These are phyloP conservation scores for Centroberyx gerrardi DNA, from an alignment of 2,797 vertebrate genomes.

Conservation along the genomic window DNA sequence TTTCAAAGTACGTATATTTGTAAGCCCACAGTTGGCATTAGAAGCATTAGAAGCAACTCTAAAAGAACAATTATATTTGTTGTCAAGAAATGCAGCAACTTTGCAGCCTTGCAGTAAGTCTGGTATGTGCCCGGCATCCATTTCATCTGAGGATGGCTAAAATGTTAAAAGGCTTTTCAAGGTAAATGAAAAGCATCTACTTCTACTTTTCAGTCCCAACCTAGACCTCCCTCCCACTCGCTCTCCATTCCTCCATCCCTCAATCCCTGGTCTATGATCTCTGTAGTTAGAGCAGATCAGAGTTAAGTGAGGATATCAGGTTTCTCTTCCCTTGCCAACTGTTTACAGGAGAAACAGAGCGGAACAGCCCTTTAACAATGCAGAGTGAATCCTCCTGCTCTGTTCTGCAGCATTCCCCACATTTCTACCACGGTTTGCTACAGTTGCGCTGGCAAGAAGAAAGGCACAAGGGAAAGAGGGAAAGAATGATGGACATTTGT, in stretches of 20 bases:
- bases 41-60: not conserved
- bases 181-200: conserved; percentile 18
- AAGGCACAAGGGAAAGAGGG: conserved; percentile 10
- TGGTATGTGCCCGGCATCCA: conserved; percentile 13
- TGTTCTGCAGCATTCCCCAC: conserved; percentile 71
- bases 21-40: not conserved
- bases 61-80: not conserved
- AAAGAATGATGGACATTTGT: conserved; percentile 35
- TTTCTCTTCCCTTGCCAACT: conserved; percentile 69
- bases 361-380: conserved; percentile 81
- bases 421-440: conserved; percentile 52
- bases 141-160: conserved; percentile 3
- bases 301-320: conserved; percentile 78
- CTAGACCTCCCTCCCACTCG: not conserved
- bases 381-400: conserved; percentile 68
- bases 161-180: conserved; percentile 13
- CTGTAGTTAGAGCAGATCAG: conserved; percentile 66
- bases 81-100: not conserved
- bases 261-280: conserved; percentile 61
- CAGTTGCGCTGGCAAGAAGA: conserved; percentile 50
- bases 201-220: not conserved
- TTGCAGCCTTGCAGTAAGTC: not conserved
- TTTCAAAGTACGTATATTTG: not conserved
- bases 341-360: conserved; percentile 81
- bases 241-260: conserved; percentile 23